Evolutionary conservation across 1,140 invertebrate genomes (phyloP).

Genomic region (Arion vulgaris): DNA sequence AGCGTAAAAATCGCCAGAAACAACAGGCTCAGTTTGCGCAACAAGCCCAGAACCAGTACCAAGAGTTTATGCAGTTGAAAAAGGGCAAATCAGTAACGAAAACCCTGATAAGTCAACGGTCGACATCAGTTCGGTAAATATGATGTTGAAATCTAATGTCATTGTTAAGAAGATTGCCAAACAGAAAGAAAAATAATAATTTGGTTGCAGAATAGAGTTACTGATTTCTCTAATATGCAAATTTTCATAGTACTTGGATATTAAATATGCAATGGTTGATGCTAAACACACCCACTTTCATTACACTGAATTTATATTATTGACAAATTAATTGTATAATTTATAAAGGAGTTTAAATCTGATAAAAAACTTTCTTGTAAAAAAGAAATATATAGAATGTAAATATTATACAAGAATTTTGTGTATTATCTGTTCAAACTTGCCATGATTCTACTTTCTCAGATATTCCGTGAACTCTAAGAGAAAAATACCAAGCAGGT

Average conservation of each 20-base stretch:
- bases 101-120: neutral
- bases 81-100: constrained; percentile 19
- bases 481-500: neutral
- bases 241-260: too few relatives aligned
- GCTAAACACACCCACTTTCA: too few relatives aligned
- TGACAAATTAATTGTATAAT: too few relatives aligned
- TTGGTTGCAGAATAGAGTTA: too few relatives aligned
- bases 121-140: constrained; percentile 7
- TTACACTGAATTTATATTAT: too few relatives aligned
- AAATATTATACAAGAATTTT: neutral
- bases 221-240: too few relatives aligned
- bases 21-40: constrained; percentile 29
- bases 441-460: neutral
- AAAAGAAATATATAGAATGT: too few relatives aligned
- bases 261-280: too few relatives aligned
- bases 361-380: too few relatives aligned
- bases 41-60: constrained; percentile 19
- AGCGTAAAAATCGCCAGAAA: constrained; percentile 15
- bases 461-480: neutral
- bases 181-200: too few relatives aligned
- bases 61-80: constrained; percentile 27
- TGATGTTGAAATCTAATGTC: neutral
- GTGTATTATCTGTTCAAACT: neutral
- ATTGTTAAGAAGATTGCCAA: too few relatives aligned
- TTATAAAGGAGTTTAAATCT: too few relatives aligned